Base-by-base conservation (phyloP, 1,140 invertebrate species). In the Caenorhabditis brenneri region DNA sequence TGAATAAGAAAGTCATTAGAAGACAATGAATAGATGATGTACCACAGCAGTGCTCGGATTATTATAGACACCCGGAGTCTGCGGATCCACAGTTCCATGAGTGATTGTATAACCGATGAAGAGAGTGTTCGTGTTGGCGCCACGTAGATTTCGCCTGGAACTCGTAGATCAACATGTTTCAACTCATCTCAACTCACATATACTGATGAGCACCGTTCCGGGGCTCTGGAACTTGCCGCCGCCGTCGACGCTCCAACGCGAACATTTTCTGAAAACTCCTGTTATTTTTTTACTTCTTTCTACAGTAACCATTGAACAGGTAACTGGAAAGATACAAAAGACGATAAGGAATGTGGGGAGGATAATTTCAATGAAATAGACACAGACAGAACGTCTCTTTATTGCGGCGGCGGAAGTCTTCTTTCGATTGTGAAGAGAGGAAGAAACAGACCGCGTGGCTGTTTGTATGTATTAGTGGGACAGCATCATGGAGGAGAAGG, bases 41-140 rank as follows among this genome's bases (percentile, higher is more conserved):
- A 74, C 65, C 65, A 74, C 65, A 42, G n/a, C 65, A 24, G 65
- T 74, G 15, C 65, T 74, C 2, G 65, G 65, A 42, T 74, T 74
- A 15, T 74, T 74, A 36, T 24, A 74, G 36, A 74, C 65, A 10
- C 65, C 65, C 5, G 65, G 65, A 42, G 65, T 74, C 4, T 24
- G 22, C n/a, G 36, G 65, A 42, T 46, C 65, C 36, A 74, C 65
- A 22, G 36, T 74, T 15, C 65, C 65, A 42, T 74, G 65, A n/a
- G 22, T 22, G 16, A 74, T 19, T 22, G 65, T 46, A 46, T 74
- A 74, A 4, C 12, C 65, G 6, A 74, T 74, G 36, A 74, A 74
- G 36, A 74, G 65, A 7, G 65, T 74, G 33, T 74, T 74, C n/a
- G 65, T 74, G 36, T 74, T 3, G 1, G 19, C 36, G 2, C 65